Conservation (phyloP, 2,797 vertebrate species). For the Etheostoma nigrum region DNA sequence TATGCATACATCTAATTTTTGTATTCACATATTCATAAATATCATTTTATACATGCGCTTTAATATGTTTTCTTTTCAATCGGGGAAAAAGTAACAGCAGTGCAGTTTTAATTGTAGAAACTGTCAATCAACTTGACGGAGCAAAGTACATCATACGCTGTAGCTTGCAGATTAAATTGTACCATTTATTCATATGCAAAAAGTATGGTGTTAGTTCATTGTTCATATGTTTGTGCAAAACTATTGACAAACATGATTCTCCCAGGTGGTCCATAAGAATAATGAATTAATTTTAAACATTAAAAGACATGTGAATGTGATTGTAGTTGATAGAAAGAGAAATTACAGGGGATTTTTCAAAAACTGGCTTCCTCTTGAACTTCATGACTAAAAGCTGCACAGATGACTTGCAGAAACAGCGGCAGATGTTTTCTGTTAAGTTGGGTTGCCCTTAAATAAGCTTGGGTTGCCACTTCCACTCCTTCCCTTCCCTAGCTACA, state of each 20-base stretch:
- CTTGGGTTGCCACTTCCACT: conserved; percentile 66
- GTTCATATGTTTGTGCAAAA: background rate
- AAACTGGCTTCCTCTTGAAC: conserved; percentile 22
- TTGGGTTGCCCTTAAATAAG: conserved; percentile 60
- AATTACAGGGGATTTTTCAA: conserved; percentile 12
- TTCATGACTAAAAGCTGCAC: conserved; percentile 29
- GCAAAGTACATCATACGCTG: background rate
- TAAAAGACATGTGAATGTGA: background rate
- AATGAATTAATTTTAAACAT: background rate
- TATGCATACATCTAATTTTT: conserved; percentile 47
- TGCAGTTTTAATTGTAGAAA: conserved; percentile 31
- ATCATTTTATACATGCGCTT: conserved; percentile 37
- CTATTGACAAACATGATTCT: background rate
- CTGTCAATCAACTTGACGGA: conserved; percentile 30
- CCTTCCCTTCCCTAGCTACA: conserved; percentile 37
- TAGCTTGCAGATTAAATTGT: conserved; percentile 3
- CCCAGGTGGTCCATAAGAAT: background rate
- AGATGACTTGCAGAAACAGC: conserved; percentile 57
- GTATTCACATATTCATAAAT: conserved; percentile 49
- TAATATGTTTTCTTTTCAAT: conserved; percentile 12
- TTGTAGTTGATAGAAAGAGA: background rate
- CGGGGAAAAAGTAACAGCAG: conserved; percentile 4
- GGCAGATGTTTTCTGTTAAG: conserved; percentile 73
- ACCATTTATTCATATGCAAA: background rate
- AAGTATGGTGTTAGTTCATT: background rate